Evolutionary conservation across 2,797 vertebrate genomes (phyloP), one percentile per base, ranked within the genome.

Genomic region (Crypturellus tataupa): DNA sequence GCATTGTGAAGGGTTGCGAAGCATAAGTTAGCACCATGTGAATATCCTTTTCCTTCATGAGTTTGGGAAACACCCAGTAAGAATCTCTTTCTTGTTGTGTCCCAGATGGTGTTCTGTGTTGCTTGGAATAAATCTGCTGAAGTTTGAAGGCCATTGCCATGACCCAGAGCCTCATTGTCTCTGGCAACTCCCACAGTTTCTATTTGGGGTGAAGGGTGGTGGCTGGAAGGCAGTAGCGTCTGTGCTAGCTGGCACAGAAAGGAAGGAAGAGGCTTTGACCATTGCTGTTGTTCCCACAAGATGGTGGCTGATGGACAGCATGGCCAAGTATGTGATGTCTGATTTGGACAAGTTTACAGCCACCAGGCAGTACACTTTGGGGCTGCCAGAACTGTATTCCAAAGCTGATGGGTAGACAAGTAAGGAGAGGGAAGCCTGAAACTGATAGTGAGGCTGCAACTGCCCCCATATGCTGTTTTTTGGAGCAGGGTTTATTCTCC

Each of bases 241-340:
- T 4, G 19, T 73, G 56, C 31, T 19, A 64, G 9, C 62, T 75
- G 63, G 8, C 37, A 39, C 37, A 39, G 37, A 9, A 39, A 39
- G 37, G 46, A 37, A 69, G 12, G 33, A 35, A 49, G 33, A 18
- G 51, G 7, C 33, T 75, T 56, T 69, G 33, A 64, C 58, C 21
- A 10, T 33, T 64, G 33, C 62, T 77, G 77, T 58, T 92, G 33
- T 51, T 90, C 23, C 23, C 65, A 29, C 49, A 63, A 37, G 8
- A 47, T 73, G 42, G 7, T 29, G 7, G 42, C 21, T 59, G 44
- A 35, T 65, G 77, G 35, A 49, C 39, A 11, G n/a, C 39, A 35
- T 42, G 53, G 40, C 29, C 0, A 1, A 33, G 7, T 1, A 6
- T 23, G 10, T 1, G 1, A 16, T 71, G 42, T 69, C 46, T 37